Evolutionary conservation across 2,888 invertebrate genomes (phyloP).

Genomic region (Odontomyia ornata): DNA sequence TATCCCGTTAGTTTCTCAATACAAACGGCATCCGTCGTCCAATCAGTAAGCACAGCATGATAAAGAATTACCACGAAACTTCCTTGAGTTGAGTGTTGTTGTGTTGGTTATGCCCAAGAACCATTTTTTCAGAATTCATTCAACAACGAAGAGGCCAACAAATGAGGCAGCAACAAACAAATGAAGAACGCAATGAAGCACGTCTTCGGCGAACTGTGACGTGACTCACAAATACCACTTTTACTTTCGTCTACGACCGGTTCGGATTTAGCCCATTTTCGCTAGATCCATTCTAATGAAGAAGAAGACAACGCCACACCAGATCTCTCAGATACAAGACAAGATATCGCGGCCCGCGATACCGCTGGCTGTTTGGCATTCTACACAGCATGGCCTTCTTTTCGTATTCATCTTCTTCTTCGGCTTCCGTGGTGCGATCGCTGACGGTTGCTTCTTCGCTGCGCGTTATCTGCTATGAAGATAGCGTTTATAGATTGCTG

Average conservation of each 20-base stretch:
- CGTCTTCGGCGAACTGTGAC: background rate
- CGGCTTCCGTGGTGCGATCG: constrained; percentile 1
- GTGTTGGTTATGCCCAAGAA: background rate
- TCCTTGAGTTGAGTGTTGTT: constrained; percentile 6
- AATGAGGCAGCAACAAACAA: too few species aligned
- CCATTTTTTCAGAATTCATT: background rate
- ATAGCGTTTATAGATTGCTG: background rate
- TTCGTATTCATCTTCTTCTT: constrained; percentile 1
- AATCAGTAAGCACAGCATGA: background rate
- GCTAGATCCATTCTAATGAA: background rate
- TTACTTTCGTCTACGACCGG: constrained; percentile 43
- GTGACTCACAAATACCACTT: constrained; percentile 20
- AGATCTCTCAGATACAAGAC: too few species aligned
- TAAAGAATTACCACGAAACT: constrained; percentile 5
- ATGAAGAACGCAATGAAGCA: background rate
- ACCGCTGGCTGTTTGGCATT: background rate
- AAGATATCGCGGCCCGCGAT: background rate
- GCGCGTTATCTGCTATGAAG: constrained; percentile 11
- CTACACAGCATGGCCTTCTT: constrained; percentile 23
- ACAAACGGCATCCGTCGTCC: too few species aligned
- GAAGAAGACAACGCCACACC: too few species aligned
- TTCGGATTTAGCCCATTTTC: constrained; percentile 33
- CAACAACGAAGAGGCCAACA: background rate
- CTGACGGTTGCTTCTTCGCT: constrained; percentile 20
- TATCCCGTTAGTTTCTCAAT: constrained; percentile 22